A percentile compares a stretch with the other conserved stretches of the same genome.
Conservation (phyloP, 2,113 vertebrate species). For the Chroicocephalus ridibundus region DNA sequence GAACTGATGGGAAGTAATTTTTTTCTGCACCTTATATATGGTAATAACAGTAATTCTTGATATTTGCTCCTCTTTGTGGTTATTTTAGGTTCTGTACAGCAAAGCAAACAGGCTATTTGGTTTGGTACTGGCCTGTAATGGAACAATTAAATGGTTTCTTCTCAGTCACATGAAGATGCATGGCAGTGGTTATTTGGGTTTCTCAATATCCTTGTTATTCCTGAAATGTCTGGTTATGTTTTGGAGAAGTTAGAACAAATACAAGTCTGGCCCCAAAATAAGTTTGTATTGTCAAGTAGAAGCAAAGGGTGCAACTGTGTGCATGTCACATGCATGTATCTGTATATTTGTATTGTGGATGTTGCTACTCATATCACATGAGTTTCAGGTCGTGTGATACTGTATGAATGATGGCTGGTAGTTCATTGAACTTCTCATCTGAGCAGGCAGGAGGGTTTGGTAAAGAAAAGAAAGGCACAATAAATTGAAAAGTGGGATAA, state of each 20-base stretch:
- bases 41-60: slow-evolving; percentile 31
- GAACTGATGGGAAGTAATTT: slow-evolving; percentile 39
- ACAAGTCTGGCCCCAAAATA: background rate
- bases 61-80: slow-evolving; percentile 38
- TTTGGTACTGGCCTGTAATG: background rate
- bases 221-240: background rate
- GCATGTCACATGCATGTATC: rapidly evolving
- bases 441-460: background rate
- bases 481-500: background rate
- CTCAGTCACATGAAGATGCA: background rate
- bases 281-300: background rate
- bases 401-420: background rate
- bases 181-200: background rate
- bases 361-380: rapidly evolving
- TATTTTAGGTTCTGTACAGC: background rate
- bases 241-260: background rate
- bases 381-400: background rate
- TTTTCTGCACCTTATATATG: slow-evolving; percentile 52
- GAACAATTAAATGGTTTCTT: background rate
- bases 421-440: background rate
- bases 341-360: background rate
- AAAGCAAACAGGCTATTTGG: background rate
- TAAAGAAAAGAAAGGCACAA: background rate
- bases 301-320: background rate
- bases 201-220: background rate